Base-by-base conservation (phyloP, 2,888 invertebrate species). In the Eurytoma adleriae region DNA sequence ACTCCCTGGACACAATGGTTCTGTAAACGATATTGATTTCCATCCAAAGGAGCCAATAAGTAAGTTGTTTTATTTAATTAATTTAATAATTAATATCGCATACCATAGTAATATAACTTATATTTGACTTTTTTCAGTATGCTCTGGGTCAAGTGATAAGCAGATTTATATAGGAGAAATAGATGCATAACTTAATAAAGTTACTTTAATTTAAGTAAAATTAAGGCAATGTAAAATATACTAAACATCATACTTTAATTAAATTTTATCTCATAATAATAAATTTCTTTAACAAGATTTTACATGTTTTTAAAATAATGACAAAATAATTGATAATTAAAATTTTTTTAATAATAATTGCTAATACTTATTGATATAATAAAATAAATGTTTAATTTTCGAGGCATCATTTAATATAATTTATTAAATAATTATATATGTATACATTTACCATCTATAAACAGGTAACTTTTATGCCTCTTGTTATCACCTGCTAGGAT, bases 1-100 rank as follows among this genome's bases (percentile, higher is more conserved):
- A 92, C 92, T 99, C 85, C 99, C 99, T 0, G 99, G 99, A 0
- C 99, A 99, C 91, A 96, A 97, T 91, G 99, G 99, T 56, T 96
- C 98, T 82, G 98, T 99, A 48, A 99, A 99, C 89, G 98, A 97
- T 90, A 95, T 98, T 0, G 96, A 97, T 91, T 98, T 99, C 91
- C 99, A 99, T 91, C 96, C 96, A 0, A 94, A 93, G 52, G 99
- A 99, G 90, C 97, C 99, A 5, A 95, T 99, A 73, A 90, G 95
- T 95, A 90, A 85, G 72, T 62, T 59, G 2, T 54, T 69, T 66
- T 71, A 12, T 13, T 24, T 27, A 30, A 13, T 30, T 18, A 40
- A 0, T 70, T 56, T 67, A 72, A 20, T 61, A 66, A 59, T 40
- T 10, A 20, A 56, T 14, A 18, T 59, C n/a, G 30, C 40, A 64